Conservation (phyloP, 2,113 vertebrate species). For the Zosterops hypoxanthus region DNA sequence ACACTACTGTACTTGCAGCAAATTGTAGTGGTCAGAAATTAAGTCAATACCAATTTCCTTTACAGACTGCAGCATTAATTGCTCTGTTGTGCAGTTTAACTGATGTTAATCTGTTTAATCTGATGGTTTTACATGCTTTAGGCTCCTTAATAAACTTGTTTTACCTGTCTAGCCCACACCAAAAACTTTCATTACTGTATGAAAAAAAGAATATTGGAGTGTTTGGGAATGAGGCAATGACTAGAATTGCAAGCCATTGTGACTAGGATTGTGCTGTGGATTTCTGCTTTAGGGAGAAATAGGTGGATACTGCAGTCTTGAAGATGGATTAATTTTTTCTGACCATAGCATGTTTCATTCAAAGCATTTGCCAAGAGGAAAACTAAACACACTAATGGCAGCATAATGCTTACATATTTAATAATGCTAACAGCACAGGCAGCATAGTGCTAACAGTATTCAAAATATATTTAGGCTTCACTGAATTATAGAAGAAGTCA, state of each 20-base stretch:
- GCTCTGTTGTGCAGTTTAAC: background rate
- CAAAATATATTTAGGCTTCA: background rate
- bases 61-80: background rate
- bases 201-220: background rate
- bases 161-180: background rate
- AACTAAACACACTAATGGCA: background rate
- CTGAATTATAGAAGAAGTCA: background rate
- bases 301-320: background rate
- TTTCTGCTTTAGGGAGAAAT: background rate
- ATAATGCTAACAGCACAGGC: background rate
- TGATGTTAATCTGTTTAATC: too few species aligned
- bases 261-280: background rate
- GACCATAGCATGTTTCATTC: background rate
- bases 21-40: background rate
- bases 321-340: background rate
- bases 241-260: slow-evolving; percentile 10
- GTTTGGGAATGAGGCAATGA: background rate
- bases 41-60: background rate
- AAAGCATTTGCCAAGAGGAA: background rate
- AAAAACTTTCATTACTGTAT: background rate
- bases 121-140: background rate
- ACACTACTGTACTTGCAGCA: background rate
- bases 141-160: background rate
- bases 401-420: background rate
- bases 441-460: background rate